Base-by-base conservation (phyloP, 2,113 vertebrate species). In the Odontesthes bonariensis region DNA sequence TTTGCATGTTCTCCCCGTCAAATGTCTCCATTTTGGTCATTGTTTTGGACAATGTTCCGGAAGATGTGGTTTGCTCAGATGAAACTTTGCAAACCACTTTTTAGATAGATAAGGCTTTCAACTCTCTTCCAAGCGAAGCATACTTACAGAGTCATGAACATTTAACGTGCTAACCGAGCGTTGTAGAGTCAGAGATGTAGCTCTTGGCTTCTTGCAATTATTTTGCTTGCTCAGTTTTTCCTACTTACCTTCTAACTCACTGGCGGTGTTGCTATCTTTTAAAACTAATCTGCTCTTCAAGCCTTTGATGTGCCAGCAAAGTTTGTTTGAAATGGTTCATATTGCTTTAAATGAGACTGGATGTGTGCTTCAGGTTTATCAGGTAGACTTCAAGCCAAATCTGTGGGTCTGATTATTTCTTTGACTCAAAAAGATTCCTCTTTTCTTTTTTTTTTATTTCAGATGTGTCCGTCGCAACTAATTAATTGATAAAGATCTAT, bases 401-500 rank as follows among this genome's bases (percentile, higher is more conserved):
- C 16, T 40, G 55, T 38, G 4, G 19, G 1, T 47, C 11, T n/a
- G 46, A 59, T 52, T 56, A n/a, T 71, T 61, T 23, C 13, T 40
- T 71, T 31, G 58, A 56, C 40, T 76, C 8, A 62, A 44, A 75
- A 44, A 10, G 13, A 19, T 52, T 55, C 12, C 13, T 44, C 10
- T 38, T 38, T 6, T 38, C 35, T 38, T 1, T 31, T 54, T 46
- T 38, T 1, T 31, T 54, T 46, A 46, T 19, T 68, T 51, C 42
- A 40, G 20, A 14, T 20, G 10, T 20, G 47, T 20, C 20, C 42
- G 71, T 63, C 69, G 22, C 46, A 61, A 68, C 27, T 46, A 65
- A 59, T 71, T 57, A 22, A 57, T 33, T 16, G 38, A 56, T 49
- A 12, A 17, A 79, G 76, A 80, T 80, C 60, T 4, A 27, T 56